phyloP scores from a whole-genome alignment of 2,113 vertebrate genomes.

The Ellobius talpinus region DNA sequence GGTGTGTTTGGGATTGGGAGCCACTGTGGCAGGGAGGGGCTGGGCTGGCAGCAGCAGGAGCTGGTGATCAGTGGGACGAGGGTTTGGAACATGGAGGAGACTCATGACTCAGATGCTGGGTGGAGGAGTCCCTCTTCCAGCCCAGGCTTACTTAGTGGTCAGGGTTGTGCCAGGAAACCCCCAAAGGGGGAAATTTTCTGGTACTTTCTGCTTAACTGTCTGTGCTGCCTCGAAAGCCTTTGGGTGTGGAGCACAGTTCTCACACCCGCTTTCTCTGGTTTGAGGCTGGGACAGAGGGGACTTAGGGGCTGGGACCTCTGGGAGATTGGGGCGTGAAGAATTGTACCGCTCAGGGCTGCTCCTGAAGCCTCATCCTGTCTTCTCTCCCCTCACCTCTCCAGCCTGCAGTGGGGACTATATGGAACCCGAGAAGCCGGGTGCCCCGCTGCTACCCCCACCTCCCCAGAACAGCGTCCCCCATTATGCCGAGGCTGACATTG shows the following conservation, averaged over 20 bases:
- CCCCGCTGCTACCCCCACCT: conserved; percentile 88
- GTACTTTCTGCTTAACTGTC: background rate
- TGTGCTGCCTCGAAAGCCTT: background rate
- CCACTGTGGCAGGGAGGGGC: background rate
- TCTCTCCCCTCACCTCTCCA: conserved; percentile 75
- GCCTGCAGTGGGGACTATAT: conserved; percentile 90
- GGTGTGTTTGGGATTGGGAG: conserved; percentile 45
- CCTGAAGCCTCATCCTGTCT: conserved; percentile 37
- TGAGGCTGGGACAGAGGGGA: background rate
- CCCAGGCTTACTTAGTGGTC: background rate
- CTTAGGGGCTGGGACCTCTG: background rate
- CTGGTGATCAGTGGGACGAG: background rate
- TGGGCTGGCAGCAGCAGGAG: background rate
- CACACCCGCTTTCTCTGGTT: background rate
- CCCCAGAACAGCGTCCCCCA: conserved; percentile 92
- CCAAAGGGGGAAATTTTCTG: background rate
- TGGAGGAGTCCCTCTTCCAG: background rate
- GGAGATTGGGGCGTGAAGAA: background rate
- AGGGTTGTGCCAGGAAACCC: background rate
- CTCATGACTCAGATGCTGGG: background rate
- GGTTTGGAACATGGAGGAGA: background rate
- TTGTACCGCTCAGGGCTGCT: background rate
- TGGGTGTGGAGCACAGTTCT: background rate
- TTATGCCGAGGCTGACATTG: conserved; percentile 96
- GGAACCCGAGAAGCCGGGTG: conserved; percentile 86